Evolutionary conservation across 2,797 vertebrate genomes (phyloP), one percentile per base, ranked within the genome.

Genomic region (Bradypus variegatus): DNA sequence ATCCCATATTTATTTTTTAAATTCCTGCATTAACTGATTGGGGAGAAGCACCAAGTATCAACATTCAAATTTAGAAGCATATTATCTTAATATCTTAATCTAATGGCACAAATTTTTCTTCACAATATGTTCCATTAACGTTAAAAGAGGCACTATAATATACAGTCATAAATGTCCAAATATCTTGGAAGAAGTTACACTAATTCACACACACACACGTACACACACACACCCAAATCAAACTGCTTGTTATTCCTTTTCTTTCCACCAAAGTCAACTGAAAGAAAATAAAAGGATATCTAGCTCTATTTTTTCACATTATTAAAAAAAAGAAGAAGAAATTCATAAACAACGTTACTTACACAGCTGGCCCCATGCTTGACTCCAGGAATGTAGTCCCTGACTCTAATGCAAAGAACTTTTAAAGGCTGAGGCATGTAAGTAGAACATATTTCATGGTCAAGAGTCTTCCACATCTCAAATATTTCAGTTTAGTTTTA

Each of bases 331-430:
- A 36, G 45, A 77, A 85, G 73, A 69, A 92, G 95, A 94, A 95
- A 88, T 41, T 88, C 14, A 69, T 23, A 96, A 96, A 93, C 85
- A 91, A 58, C 93, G 94, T 97, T 97, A 97, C 97, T 97, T 95
- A 95, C 94, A 95, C 93, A 95, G 87, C 93, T 96, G 94, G 94
- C 92, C 76, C 88, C 60, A 70, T 81, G 91, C 95, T 96, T 95
- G 65, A 3, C 88, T 95, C 96, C 97, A 94, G 93, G 92, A 95
- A 95, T 93, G 94, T 19, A 90, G 90, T 93, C 95, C 91, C 95
- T 96, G 91, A 94, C 84, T 93, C 89, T 95, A 96, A 95, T 86
- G 95, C 95, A 96, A 96, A 95, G 94, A 95, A 95, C 94, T 96
- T 91, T 92, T 70, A 94, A 94, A 97, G 96, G 86, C 88, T 95